Conservation (phyloP, 2,888 invertebrate genomes). For the Xylophagus ater region DNA sequence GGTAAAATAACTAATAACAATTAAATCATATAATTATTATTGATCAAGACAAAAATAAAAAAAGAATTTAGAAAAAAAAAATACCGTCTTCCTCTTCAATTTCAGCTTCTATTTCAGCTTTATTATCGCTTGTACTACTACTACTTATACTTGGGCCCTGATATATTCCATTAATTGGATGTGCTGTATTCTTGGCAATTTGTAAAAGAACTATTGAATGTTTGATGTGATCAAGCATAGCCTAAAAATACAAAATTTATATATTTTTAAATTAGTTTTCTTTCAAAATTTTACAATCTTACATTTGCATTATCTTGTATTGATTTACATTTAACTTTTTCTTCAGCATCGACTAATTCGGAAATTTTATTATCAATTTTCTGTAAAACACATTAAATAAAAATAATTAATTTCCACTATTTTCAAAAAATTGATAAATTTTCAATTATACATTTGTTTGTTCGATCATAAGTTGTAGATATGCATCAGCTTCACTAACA, state of each 20-base stretch:
- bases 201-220: constrained; percentile 96
- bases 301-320: constrained; percentile 68
- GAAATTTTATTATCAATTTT: constrained; percentile 56
- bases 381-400: constrained; percentile 39
- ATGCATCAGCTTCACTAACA: constrained; percentile 90
- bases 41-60: neutral
- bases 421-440: constrained; percentile 5
- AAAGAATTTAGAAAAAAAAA: neutral
- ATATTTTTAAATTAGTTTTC: neutral
- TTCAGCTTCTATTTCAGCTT: constrained; percentile 6
- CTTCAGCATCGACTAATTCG: constrained; percentile 52
- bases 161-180: constrained; percentile 83
- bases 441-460: constrained; percentile 59
- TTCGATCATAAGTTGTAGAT: constrained; percentile 89
- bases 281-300: constrained; percentile 41
- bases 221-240: constrained; percentile 93
- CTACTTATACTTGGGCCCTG: constrained; percentile 46
- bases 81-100: constrained; percentile 13
- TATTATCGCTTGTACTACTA: constrained; percentile 18
- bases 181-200: constrained; percentile 93
- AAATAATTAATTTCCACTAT: too few species aligned
- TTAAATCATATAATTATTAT: neutral
- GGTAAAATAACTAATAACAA: constrained; percentile 14
- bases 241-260: constrained; percentile 42
- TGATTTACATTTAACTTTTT: constrained; percentile 55